Conservation (phyloP, 2,113 vertebrate genomes). For the Festucalex cinctus region DNA sequence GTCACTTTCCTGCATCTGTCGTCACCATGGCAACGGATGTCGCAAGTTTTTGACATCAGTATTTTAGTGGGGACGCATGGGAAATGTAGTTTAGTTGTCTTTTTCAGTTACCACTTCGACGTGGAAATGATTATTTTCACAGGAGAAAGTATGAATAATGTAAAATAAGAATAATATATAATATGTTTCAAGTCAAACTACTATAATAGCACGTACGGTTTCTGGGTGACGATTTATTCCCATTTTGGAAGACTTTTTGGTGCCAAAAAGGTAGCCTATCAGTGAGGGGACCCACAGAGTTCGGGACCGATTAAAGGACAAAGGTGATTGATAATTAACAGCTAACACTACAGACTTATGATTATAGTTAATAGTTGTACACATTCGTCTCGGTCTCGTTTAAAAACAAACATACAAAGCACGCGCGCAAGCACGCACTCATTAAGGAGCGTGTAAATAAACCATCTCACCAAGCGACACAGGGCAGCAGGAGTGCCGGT, state of each 20-base stretch:
- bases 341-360: not conserved
- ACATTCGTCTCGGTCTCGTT: not conserved
- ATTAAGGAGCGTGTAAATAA: not conserved
- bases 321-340: not conserved
- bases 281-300: not conserved
- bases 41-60: conserved; percentile 48
- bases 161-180: not conserved
- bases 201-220: not conserved
- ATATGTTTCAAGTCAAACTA: not conserved
- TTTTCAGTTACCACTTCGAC: not conserved
- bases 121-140: not conserved
- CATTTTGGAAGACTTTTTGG: not conserved
- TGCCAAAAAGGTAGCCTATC: not conserved
- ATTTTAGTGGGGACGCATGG: not conserved
- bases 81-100: conserved; percentile 33
- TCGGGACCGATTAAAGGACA: conserved; percentile 3
- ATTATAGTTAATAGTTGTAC: not conserved
- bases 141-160: not conserved
- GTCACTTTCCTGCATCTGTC: conserved; percentile 25
- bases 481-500: conserved; percentile 7
- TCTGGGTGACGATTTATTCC: not conserved
- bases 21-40: conserved; percentile 64
- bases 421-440: not conserved
- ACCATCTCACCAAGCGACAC: not conserved
- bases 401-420: not conserved